phyloP scores from a whole-genome alignment of 2,888 invertebrate species.

The Hymenopus coronatus region DNA sequence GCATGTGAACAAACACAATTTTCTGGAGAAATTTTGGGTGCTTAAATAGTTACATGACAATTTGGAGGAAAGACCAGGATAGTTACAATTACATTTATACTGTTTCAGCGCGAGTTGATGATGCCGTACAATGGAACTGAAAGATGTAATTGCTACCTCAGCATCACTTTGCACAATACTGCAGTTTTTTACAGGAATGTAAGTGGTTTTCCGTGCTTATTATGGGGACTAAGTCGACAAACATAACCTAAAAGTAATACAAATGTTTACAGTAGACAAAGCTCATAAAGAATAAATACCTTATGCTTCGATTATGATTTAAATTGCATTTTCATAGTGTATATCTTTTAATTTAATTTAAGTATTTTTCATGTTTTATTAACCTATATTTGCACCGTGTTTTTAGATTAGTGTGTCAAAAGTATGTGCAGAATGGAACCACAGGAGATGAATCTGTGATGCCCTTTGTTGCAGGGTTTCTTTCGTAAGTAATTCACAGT shows the following conservation, averaged over 20 bases:
- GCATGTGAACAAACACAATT: too few relatives aligned
- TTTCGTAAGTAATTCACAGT: conserved; percentile 59
- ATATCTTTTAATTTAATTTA: too few relatives aligned
- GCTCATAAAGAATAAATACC: too few relatives aligned
- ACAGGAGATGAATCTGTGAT: conserved; percentile 74
- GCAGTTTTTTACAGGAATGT: conserved; percentile 85
- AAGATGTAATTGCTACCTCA: conserved; percentile 51
- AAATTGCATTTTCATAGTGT: too few relatives aligned
- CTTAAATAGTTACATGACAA: too few relatives aligned
- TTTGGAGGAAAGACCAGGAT: too few relatives aligned
- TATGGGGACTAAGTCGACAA: not conserved
- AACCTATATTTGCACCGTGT: conserved; percentile 14
- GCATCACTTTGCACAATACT: conserved; percentile 76
- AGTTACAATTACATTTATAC: not conserved
- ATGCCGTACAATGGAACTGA: conserved; percentile 36
- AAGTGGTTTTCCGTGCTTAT: conserved; percentile 48
- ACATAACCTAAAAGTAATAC: not conserved
- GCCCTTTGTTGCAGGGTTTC: conserved; percentile 72
- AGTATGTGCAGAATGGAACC: conserved; percentile 69
- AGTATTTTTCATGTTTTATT: too few relatives aligned
- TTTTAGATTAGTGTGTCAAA: conserved; percentile 72
- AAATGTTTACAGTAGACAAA: too few relatives aligned
- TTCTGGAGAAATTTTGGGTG: too few relatives aligned
- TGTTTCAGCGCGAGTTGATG: not conserved
- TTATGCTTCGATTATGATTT: too few relatives aligned